Conservation (phyloP, 2,888 invertebrate genomes). For the Pollenia labialis region DNA sequence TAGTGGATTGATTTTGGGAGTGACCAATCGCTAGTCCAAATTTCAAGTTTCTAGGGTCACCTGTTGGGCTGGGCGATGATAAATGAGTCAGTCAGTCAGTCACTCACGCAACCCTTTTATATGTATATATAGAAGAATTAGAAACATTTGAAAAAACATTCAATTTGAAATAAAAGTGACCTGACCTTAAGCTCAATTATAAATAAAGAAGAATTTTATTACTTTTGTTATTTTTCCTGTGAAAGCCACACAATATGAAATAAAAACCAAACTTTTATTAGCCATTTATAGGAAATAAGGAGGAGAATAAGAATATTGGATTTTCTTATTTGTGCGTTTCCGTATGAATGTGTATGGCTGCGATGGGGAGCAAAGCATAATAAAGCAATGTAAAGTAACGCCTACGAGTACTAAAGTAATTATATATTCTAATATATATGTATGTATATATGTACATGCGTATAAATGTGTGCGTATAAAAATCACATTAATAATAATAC, state of each 20-base stretch:
- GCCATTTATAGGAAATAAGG: slow-evolving; percentile 48
- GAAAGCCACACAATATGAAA: slow-evolving; percentile 5
- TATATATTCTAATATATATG: neutral
- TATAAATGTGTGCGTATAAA: neutral
- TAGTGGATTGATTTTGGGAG: too few species aligned
- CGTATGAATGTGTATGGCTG: neutral
- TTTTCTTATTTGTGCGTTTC: neutral
- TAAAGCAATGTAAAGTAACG: slow-evolving; percentile 5
- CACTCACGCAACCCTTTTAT: too few species aligned
- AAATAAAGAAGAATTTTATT: too few species aligned
- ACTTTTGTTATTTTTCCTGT: too few species aligned
- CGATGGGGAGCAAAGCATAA: neutral
- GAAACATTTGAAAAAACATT: too few species aligned
- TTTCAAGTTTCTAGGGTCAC: too few species aligned
- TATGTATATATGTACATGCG: neutral
- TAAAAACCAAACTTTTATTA: slow-evolving; percentile 55
- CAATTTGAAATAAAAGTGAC: too few species aligned
- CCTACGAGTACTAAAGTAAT: slow-evolving; percentile 2
- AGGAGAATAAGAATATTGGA: slow-evolving; percentile 35
- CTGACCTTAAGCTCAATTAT: too few species aligned
- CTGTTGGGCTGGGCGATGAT: too few species aligned
- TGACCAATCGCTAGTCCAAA: too few species aligned
- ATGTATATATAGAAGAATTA: too few species aligned
- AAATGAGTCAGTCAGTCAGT: too few species aligned
- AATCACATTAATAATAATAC: slow-evolving; percentile 57